Evolutionary conservation across 1,140 invertebrate genomes (phyloP), one percentile per base, ranked within the genome.

Genomic region (Cepaea nemoralis): DNA sequence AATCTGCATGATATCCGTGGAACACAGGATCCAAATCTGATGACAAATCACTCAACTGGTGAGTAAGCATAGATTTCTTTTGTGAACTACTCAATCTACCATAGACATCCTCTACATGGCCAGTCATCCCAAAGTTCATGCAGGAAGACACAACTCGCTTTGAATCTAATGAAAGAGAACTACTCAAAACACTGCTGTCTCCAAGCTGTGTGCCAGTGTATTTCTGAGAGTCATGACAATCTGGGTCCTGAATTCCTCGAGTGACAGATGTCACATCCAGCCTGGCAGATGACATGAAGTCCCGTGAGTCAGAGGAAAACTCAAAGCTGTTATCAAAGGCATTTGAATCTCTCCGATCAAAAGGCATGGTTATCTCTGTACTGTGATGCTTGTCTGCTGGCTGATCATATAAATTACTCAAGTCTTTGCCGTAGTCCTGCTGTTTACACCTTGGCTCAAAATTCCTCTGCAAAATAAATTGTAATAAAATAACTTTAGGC

Each of bases 1-100:
- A 59, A 63, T 77, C 75, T 55, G 48, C 14, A 14, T 59, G 75
- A 48, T 37, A 40, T 40, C 31, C 73, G 50, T 75, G 39, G 42
- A 77, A 77, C 48, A 77, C 75, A 63, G 75, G 75, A 6, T 77
- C 48, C 31, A 77, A 39, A 77, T 77, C 75, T 39, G 75, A 63
- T 35, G 75, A 19, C 6, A 77, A 55, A 0, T 66, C 59, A 59
- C 42, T 66, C 22, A 59, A 16, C 3, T 45, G 45, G 8, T 77
- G 75, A n/a, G 35, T 63, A 59, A 63, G 66, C 19, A 16, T 27
- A 24, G 75, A 33, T 35, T 77, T 77, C 39, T 77, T 77, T 39
- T 77, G 75, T 22, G 59, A 2, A 39, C 27, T 70, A 31, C 37
- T 70, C 40, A 70, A 39, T 27, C 71, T 42, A 48, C 27, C 24